Conservation (phyloP, 2,113 vertebrate genomes). For the Heterotilapia buettikoferi region DNA sequence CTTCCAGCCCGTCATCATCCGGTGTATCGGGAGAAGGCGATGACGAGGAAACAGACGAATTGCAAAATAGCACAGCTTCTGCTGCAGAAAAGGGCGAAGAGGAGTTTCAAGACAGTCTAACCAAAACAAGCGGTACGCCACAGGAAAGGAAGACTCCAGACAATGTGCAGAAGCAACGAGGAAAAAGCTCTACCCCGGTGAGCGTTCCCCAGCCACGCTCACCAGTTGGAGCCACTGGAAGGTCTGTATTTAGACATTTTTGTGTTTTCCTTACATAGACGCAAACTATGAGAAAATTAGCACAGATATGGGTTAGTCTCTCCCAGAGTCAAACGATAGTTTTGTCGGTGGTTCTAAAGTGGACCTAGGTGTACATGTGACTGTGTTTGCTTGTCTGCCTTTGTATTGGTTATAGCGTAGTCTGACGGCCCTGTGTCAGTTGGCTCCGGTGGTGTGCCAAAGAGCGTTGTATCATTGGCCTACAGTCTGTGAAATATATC, state of each 20-base stretch:
- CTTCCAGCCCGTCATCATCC: slow-evolving; percentile 52
- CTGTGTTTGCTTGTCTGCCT: background rate
- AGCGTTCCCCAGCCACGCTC: slow-evolving; percentile 18
- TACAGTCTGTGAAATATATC: background rate
- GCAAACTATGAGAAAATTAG: background rate
- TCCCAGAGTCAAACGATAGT: background rate
- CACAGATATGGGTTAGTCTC: background rate
- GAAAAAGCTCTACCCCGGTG: slow-evolving; percentile 34
- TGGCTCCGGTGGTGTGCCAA: background rate
- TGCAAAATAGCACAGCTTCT: background rate
- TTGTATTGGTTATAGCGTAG: background rate
- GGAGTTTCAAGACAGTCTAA: slow-evolving; percentile 4
- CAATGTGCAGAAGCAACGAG: slow-evolving; percentile 40
- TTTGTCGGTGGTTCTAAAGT: background rate
- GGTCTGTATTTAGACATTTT: slow-evolving; percentile 39
- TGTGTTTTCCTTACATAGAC: background rate
- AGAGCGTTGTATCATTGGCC: background rate
- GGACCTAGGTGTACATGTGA: background rate
- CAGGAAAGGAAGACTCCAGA: slow-evolving; percentile 45
- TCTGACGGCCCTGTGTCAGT: background rate
- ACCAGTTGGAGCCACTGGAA: slow-evolving; percentile 47
- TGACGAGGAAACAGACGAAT: slow-evolving; percentile 15
- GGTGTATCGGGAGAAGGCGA: slow-evolving; percentile 47
- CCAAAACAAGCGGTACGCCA: slow-evolving; percentile 33
- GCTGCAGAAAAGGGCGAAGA: slow-evolving; percentile 40